These are phyloP conservation scores for Apocheima hispidaria DNA, from an alignment of 2,888 invertebrate genomes.

Conservation along the genomic window DNA sequence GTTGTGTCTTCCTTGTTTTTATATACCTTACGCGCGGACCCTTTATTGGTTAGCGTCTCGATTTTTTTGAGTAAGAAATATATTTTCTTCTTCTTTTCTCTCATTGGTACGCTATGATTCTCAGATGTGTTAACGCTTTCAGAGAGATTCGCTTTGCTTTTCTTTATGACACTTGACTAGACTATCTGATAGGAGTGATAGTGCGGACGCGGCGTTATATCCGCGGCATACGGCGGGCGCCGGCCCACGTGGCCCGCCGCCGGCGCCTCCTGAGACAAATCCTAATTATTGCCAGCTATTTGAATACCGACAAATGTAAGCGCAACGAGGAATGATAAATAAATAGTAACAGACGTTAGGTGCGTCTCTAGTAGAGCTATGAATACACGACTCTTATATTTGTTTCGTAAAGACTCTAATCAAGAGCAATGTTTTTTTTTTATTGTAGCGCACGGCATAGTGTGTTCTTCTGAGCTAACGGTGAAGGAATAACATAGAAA, in stretches of 20 bases:
- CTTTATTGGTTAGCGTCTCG: too few relatives aligned
- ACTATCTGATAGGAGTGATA: constrained; percentile 13
- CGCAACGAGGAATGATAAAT: constrained; percentile 9
- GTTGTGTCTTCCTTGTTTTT: too few relatives aligned
- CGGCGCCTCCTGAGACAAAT: constrained; percentile 35
- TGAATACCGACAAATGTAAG: constrained; percentile 26
- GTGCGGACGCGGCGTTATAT: constrained; percentile 10
- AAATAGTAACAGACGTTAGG: constrained; percentile 17
- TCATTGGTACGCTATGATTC: too few relatives aligned
- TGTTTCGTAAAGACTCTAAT: neutral
- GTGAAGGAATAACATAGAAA: too few relatives aligned
- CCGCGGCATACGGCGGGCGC: constrained; percentile 28
- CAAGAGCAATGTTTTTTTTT: too few relatives aligned
- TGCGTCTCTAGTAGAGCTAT: constrained; percentile 5
- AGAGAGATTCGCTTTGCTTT: neutral
- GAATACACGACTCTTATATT: constrained; percentile 5
- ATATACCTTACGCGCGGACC: too few relatives aligned
- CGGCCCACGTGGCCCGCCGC: constrained; percentile 19
- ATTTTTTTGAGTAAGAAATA: too few relatives aligned
- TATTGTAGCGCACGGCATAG: too few relatives aligned
- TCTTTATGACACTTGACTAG: neutral
- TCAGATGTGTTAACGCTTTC: too few relatives aligned
- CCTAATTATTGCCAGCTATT: constrained; percentile 24
- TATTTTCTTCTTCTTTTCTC: too few relatives aligned
- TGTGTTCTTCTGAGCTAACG: too few relatives aligned